A percentile compares a stretch with the other conserved stretches of the same genome.
phyloP scores from a whole-genome alignment of 2,797 vertebrate species.

The Lophotriccus pileatus region DNA sequence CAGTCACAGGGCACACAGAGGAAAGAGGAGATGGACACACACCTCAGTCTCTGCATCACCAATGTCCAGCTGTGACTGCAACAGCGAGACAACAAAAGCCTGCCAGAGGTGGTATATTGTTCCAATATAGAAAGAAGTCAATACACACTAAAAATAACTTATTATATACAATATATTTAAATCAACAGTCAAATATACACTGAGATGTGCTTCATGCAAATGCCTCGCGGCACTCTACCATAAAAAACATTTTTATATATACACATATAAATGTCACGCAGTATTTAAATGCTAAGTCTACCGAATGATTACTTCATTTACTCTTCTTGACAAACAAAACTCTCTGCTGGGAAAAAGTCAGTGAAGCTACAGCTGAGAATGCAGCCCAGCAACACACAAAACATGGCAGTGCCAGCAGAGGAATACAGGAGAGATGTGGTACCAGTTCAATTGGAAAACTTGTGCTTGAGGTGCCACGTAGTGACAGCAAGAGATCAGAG shows the following conservation, averaged over 20 bases:
- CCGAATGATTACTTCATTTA: slow-evolving; percentile 33
- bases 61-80: not conserved
- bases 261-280: slow-evolving; percentile 55
- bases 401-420: not conserved
- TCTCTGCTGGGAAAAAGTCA: slow-evolving; percentile 14
- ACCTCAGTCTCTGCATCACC: not conserved
- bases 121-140: slow-evolving; percentile 27
- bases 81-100: not conserved
- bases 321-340: slow-evolving; percentile 41
- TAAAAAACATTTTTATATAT: slow-evolving; percentile 57
- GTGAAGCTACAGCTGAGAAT: not conserved
- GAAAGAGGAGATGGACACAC: not conserved
- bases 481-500: slow-evolving; percentile 25
- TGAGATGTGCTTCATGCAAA: slow-evolving; percentile 56
- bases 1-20: not conserved
- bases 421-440: not conserved
- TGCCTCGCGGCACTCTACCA: slow-evolving; percentile 34
- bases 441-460: slow-evolving; percentile 52
- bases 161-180: slow-evolving; percentile 41
- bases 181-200: slow-evolving; percentile 66
- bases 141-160: slow-evolving; percentile 43
- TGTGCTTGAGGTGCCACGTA: slow-evolving; percentile 53
- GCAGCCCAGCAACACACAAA: not conserved
- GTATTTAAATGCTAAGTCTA: slow-evolving; percentile 64
- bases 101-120: slow-evolving; percentile 3